Conservation (phyloP, 2,797 vertebrate species). For the Novumbra hubbsi region DNA sequence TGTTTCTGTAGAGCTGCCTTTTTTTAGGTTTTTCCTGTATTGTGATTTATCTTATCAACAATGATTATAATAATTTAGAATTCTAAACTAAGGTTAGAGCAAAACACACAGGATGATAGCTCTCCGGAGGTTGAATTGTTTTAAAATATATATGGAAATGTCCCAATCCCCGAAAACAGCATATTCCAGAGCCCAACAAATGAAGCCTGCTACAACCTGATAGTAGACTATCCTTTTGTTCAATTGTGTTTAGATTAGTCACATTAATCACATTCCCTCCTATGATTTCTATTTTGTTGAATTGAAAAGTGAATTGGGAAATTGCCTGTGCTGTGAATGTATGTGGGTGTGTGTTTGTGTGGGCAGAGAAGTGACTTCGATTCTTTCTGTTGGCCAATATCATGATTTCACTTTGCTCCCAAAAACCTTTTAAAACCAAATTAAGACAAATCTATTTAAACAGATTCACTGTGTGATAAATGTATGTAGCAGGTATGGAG, state of each 20-base stretch:
- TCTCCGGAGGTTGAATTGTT: background rate
- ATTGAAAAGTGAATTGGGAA: background rate
- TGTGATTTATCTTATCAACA: too few species aligned
- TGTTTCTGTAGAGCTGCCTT: too few species aligned
- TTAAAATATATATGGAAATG: background rate
- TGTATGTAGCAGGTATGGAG: background rate
- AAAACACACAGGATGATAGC: background rate
- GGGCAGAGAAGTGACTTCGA: background rate
- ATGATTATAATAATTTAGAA: too few species aligned
- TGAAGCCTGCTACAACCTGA: background rate
- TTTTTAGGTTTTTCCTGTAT: too few species aligned
- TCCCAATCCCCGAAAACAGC: too few species aligned
- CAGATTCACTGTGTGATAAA: background rate
- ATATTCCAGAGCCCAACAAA: background rate
- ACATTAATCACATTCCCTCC: background rate
- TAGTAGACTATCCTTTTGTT: background rate
- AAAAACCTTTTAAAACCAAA: background rate
- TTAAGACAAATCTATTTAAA: background rate
- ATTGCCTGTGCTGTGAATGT: background rate
- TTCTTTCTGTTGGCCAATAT: background rate
- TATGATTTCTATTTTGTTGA: slow-evolving; percentile 1
- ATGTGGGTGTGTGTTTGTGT: background rate
- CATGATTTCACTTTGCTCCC: background rate
- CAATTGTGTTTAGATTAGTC: slow-evolving; percentile 8
- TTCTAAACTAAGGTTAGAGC: too few species aligned